phyloP scores from a whole-genome alignment of 2,797 vertebrate species.

The Benthosema pterotum region DNA sequence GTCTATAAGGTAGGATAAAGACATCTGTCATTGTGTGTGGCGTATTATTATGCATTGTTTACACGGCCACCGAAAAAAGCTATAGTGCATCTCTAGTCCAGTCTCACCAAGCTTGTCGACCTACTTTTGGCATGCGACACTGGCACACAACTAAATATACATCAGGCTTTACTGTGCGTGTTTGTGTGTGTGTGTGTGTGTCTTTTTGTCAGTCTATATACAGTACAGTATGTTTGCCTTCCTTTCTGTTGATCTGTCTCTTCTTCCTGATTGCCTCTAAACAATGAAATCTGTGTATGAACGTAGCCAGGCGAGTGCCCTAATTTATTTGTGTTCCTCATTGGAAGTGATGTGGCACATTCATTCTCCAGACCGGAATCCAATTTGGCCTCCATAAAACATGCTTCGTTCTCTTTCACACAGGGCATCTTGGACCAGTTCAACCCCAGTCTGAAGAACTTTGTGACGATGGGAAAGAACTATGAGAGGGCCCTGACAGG shows the following conservation, averaged over 20 bases:
- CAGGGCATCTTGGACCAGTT: constrained; percentile 89
- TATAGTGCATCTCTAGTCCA: no score
- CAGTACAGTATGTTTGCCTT: constrained; percentile 13
- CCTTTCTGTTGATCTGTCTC: neutral
- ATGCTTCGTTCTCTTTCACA: constrained; percentile 22
- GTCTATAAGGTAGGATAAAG: constrained; percentile 81
- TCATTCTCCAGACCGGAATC: neutral
- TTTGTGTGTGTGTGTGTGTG: no score
- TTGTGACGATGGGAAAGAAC: constrained; percentile 87
- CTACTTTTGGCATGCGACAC: no score
- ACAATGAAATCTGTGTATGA: constrained; percentile 8
- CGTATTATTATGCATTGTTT: no score
- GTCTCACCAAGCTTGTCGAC: no score
- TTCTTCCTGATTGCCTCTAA: neutral
- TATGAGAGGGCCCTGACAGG: constrained; percentile 85
- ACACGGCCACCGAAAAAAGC: no score
- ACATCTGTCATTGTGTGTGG: no score
- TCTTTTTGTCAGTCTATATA: no score
- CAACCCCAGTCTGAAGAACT: constrained; percentile 89
- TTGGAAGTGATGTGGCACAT: constrained; percentile 1
- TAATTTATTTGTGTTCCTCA: constrained; percentile 1
- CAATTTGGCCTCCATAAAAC: neutral
- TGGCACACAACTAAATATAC: no score
- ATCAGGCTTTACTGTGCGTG: no score
- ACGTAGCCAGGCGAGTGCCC: constrained; percentile 7